phyloP scores from a whole-genome alignment of 2,888 invertebrate genomes.

The Drosophila atripex region DNA sequence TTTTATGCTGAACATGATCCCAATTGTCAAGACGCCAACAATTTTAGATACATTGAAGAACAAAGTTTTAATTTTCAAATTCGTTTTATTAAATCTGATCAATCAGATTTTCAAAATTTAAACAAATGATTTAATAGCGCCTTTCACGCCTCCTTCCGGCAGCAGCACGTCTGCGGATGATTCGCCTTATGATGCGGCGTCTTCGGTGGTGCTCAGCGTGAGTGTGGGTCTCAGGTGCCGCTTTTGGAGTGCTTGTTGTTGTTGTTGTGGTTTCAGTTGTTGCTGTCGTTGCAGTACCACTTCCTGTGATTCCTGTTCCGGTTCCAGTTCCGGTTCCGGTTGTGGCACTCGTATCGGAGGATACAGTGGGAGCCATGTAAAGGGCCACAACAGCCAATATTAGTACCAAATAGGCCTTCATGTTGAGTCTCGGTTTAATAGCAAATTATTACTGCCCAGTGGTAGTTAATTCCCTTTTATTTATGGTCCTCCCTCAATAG shows the following conservation, averaged over 20 bases:
- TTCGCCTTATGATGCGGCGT: neutral
- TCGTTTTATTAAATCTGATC: neutral
- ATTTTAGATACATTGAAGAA: neutral
- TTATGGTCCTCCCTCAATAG: conserved; percentile 2
- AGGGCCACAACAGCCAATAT: conserved; percentile 7
- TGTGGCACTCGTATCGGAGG: neutral
- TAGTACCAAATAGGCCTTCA: neutral
- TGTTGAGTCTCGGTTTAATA: neutral
- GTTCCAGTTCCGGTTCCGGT: neutral
- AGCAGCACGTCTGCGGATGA: neutral
- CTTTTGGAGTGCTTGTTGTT: neutral
- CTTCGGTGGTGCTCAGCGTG: neutral
- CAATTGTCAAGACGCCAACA: neutral
- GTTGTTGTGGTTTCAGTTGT: conserved; percentile 8
- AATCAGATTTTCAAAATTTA: neutral
- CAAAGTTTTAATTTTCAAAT: neutral
- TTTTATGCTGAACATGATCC: no score
- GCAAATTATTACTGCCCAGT: neutral
- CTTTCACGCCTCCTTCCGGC: neutral
- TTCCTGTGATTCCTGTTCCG: neutral
- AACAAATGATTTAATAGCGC: neutral
- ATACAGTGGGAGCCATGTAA: neutral
- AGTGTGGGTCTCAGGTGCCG: neutral
- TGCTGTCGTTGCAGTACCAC: neutral
- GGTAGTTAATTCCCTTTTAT: neutral